phyloP scores from a whole-genome alignment of 2,888 invertebrate species.

The Aquatica leii region DNA sequence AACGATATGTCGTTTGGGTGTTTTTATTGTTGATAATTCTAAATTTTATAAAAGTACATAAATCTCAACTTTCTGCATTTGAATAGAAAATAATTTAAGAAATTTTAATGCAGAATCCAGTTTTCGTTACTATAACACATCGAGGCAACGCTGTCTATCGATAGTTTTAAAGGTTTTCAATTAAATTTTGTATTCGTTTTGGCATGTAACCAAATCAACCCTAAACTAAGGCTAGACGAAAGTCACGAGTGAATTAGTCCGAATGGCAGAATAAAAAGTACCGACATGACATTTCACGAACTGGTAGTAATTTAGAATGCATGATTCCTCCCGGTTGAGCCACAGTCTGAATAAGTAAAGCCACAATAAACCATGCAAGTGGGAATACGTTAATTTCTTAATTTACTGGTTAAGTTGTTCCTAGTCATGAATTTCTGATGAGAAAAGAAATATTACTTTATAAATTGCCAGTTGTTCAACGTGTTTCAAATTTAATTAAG shows the following conservation, averaged over 20 bases:
- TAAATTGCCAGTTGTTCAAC: slow-evolving; percentile 56
- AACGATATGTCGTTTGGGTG: too few relatives aligned
- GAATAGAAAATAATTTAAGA: too few relatives aligned
- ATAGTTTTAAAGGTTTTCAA: background rate
- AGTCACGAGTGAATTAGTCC: slow-evolving; percentile 34
- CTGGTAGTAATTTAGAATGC: slow-evolving; percentile 57
- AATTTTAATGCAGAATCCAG: too few relatives aligned
- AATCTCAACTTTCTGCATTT: too few relatives aligned
- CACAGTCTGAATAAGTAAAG: slow-evolving; percentile 57
- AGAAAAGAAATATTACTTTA: slow-evolving; percentile 58
- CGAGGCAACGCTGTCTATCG: too few relatives aligned
- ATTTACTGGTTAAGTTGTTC: slow-evolving; percentile 61
- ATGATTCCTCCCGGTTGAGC: slow-evolving; percentile 57
- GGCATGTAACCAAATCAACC: slow-evolving; percentile 17
- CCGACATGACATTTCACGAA: slow-evolving; percentile 58
- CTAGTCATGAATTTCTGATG: slow-evolving; percentile 58
- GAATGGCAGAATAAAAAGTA: slow-evolving; percentile 37
- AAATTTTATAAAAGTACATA: too few relatives aligned
- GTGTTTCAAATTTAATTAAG: slow-evolving; percentile 57
- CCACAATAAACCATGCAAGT: slow-evolving; percentile 61
- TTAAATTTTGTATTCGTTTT: slow-evolving; percentile 11
- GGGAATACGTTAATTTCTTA: slow-evolving; percentile 63
- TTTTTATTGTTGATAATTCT: too few relatives aligned
- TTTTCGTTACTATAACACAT: too few relatives aligned
- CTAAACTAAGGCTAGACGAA: slow-evolving; percentile 24